Percentiles rank a stretch among this genome's conserved stretches.
Evolutionary conservation across 2,888 invertebrate species (phyloP).

Genomic region (Thecophora atra): DNA sequence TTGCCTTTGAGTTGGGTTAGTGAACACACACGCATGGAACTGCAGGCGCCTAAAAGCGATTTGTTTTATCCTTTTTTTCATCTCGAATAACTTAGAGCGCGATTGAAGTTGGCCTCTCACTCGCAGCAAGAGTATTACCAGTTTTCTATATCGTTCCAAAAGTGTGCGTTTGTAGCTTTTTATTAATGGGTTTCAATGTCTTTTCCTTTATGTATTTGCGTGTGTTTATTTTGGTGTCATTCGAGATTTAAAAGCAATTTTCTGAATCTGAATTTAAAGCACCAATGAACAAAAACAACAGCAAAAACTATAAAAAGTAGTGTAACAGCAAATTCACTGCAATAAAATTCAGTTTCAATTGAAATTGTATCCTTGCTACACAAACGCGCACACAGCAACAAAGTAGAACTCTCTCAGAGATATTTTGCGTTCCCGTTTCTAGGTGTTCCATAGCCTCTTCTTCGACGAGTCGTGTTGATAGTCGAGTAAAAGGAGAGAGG

Average conservation of each 20-base stretch:
- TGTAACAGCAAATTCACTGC: conserved; percentile 5
- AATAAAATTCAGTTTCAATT: conserved; percentile 37
- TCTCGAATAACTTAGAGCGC: conserved; percentile 17
- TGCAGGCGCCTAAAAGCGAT: not conserved
- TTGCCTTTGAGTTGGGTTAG: no score
- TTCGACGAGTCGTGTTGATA: no score
- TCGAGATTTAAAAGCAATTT: conserved; percentile 36
- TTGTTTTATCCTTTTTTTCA: conserved; percentile 19
- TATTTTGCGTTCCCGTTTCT: no score
- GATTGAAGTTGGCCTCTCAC: conserved; percentile 15
- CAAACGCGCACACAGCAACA: not conserved
- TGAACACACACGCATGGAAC: not conserved
- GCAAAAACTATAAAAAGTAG: not conserved
- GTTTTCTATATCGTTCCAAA: no score
- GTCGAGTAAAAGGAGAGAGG: not conserved
- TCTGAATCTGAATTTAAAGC: conserved; percentile 37
- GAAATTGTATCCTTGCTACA: conserved; percentile 10
- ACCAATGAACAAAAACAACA: conserved; percentile 26
- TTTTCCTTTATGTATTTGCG: conserved; percentile 1
- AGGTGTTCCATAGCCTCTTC: no score
- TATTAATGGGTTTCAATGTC: not conserved
- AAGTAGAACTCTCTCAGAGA: not conserved
- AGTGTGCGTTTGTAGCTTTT: no score
- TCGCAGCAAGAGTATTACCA: no score
- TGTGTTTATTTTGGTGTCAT: conserved; percentile 30